phyloP scores from a whole-genome alignment of 2,113 vertebrate species.

The Hyperoodon ampullatus region DNA sequence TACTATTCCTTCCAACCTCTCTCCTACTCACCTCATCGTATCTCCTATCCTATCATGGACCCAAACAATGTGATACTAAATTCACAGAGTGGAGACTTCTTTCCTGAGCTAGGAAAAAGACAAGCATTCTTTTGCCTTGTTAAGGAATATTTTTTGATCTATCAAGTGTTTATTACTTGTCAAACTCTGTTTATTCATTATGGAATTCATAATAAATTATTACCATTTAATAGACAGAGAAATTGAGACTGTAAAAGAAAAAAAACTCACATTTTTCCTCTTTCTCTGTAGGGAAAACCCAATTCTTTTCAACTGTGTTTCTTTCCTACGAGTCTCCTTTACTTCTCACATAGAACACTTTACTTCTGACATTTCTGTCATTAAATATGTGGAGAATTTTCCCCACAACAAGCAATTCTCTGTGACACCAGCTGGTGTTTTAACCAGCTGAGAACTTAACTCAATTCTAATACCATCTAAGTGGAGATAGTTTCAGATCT shows the following conservation, averaged over 20 bases:
- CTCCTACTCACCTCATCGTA: background rate
- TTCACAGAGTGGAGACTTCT: background rate
- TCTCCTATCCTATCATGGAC: background rate
- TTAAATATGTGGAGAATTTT: background rate
- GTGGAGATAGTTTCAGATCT: background rate
- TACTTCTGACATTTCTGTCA: background rate
- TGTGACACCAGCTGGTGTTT: background rate
- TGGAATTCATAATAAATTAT: background rate
- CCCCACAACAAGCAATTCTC: background rate
- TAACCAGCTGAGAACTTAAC: background rate
- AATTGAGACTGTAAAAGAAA: background rate
- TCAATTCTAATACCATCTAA: background rate
- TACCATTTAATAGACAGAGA: background rate
- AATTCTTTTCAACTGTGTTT: background rate
- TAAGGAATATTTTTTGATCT: background rate
- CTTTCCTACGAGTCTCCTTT: background rate
- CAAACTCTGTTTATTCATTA: background rate
- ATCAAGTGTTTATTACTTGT: background rate
- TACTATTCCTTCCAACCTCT: rapidly evolving
- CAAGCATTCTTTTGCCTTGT: background rate
- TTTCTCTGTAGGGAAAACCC: background rate
- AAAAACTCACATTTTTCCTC: background rate
- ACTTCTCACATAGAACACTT: background rate
- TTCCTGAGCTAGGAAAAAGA: background rate
- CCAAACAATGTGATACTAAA: background rate